Conservation (phyloP, 1,140 invertebrate species). For the Acromyrmex echinatior region DNA sequence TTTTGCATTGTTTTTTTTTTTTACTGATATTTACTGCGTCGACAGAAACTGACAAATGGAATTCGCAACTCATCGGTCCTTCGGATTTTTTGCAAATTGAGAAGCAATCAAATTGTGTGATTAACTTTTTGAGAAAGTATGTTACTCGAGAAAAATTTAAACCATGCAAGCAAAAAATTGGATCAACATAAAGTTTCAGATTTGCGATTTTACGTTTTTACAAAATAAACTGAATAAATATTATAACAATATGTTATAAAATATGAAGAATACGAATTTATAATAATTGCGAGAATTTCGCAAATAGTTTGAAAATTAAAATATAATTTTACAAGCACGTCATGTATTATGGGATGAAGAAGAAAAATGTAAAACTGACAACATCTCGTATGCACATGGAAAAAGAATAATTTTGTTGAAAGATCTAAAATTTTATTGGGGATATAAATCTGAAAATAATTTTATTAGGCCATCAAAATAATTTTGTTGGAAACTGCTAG, state of each 20-base stretch:
- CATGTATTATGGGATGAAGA: background rate
- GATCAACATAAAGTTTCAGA: background rate
- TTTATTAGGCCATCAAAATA: too few species aligned
- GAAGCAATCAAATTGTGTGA: background rate
- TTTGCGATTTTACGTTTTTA: background rate
- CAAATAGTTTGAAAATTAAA: background rate
- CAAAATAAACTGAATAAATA: background rate
- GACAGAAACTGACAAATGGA: background rate
- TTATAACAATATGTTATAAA: background rate
- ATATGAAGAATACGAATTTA: background rate
- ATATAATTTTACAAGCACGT: background rate
- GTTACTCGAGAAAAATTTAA: background rate
- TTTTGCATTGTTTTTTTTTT: constrained; percentile 15
- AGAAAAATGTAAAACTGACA: background rate
- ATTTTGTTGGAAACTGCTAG: too few species aligned
- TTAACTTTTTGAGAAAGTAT: background rate
- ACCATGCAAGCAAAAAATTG: background rate
- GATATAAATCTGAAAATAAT: too few species aligned
- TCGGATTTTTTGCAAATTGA: background rate
- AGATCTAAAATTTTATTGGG: too few species aligned
- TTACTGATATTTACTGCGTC: background rate
- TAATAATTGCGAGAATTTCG: background rate
- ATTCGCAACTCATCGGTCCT: background rate
- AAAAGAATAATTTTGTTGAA: too few species aligned
- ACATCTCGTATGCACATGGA: background rate